Evolutionary conservation across 2,113 vertebrate genomes (phyloP), one percentile per base, ranked within the genome.

Genomic region (Phyllostomus hastatus): DNA sequence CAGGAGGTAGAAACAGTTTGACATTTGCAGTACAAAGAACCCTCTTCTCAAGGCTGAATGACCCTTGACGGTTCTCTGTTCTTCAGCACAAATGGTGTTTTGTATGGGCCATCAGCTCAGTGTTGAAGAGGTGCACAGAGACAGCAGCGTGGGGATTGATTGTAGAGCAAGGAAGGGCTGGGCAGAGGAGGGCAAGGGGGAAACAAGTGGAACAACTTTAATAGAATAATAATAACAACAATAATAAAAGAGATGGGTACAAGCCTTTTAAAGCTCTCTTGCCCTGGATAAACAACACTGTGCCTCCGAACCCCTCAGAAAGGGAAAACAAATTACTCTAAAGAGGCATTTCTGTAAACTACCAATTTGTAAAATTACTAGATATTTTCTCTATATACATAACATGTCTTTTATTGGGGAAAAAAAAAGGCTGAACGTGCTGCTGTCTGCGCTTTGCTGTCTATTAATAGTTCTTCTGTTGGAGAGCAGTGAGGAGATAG

Each of bases 401-500:
- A 87, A 14, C 35, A 12, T 43, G 43, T 54, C 79, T 73, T 91
- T 97, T 93, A 96, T 73, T 64, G 61, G 38, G 72, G n/a, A n/a
- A 82, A 61, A 57, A 90, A 78, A 84, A 88, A 73, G 61, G 43
- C 31, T 5, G 4, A 59, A 59, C 82, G n/a, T 6, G 24, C 28
- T 91, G 19, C 33, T 82, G 46, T 66, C 85, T 96, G 67, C 10
- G 46, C 41, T 96, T 97, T 96, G 75, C 89, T 95, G 22, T 97
- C 95, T 98, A 98, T 91, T 98, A 96, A 92, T 90, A 95, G 93
- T 95, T 97, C 94, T 90, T 93, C 89, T 88, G 86, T 73, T 93
- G 72, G 88, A 96, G 20, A 96, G 2, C n/a, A 97, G 64, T 94
- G 69, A 95, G 59, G 80, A 52, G 33, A 95, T 46, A 33, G 41